Conservation (phyloP, 2,888 invertebrate species). For the Deilephila elpenor region DNA sequence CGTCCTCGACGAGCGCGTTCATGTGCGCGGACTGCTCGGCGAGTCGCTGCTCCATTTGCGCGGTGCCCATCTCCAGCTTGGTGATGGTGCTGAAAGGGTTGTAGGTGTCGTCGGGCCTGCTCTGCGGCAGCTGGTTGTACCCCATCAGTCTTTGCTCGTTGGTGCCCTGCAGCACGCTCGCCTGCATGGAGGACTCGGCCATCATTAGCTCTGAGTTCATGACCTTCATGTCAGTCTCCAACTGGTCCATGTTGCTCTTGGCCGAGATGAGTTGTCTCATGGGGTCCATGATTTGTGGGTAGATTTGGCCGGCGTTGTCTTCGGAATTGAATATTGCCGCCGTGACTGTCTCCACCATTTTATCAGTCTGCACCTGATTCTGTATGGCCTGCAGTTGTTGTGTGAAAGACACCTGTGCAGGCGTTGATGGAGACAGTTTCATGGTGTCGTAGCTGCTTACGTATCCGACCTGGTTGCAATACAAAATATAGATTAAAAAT, state of each 20-base stretch:
- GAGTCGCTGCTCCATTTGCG: constrained; percentile 68
- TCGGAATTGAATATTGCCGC: constrained; percentile 80
- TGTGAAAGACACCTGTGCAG: constrained; percentile 69
- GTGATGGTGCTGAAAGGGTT: constrained; percentile 73
- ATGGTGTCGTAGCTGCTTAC: constrained; percentile 76
- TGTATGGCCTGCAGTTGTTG: constrained; percentile 79
- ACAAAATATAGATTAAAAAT: neutral
- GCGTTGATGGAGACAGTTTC: constrained; percentile 82
- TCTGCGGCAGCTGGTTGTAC: constrained; percentile 57
- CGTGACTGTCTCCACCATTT: constrained; percentile 81
- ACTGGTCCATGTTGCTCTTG: constrained; percentile 55
- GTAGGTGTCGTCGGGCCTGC: constrained; percentile 57
- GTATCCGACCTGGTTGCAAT: constrained; percentile 58
- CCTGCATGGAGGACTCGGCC: constrained; percentile 55
- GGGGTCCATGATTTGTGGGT: constrained; percentile 62
- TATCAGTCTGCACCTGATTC: constrained; percentile 80
- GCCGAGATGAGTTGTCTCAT: constrained; percentile 69
- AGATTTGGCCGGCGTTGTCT: constrained; percentile 67
- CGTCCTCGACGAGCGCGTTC: constrained; percentile 79
- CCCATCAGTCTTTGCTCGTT: constrained; percentile 59
- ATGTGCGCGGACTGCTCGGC: constrained; percentile 77
- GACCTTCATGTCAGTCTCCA: constrained; percentile 67
- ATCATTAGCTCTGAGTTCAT: constrained; percentile 69
- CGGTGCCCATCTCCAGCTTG: constrained; percentile 69
- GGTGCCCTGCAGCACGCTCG: constrained; percentile 47